phyloP scores from a whole-genome alignment of 2,113 vertebrate genomes.

The Nanorana parkeri region DNA sequence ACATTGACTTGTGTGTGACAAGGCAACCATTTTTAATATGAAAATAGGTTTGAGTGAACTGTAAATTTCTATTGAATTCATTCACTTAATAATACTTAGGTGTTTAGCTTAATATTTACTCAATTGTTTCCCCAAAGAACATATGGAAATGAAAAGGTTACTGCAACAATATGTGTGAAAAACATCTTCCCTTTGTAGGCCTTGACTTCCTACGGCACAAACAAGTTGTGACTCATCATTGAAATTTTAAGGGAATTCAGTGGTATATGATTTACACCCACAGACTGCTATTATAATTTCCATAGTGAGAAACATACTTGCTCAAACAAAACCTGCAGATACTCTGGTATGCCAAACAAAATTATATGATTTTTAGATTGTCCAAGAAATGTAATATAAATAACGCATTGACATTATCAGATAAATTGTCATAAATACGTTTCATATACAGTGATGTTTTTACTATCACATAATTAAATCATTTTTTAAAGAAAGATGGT shows the following conservation, averaged over 20 bases:
- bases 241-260: constrained; percentile 27
- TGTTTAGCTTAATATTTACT: too few species aligned
- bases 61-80: too few species aligned
- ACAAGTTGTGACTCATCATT: constrained; percentile 45
- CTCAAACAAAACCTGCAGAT: constrained; percentile 15
- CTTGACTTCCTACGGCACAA: constrained; percentile 40
- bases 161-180: constrained; percentile 12
- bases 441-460: constrained; percentile 4
- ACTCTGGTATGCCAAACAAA: constrained; percentile 15
- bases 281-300: constrained; percentile 52
- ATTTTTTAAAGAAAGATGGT: neutral
- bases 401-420: neutral
- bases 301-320: constrained; percentile 46
- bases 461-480: constrained; percentile 10
- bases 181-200: constrained; percentile 30
- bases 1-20: too few species aligned
- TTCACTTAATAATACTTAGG: too few species aligned
- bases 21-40: too few species aligned
- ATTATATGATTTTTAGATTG: constrained; percentile 44
- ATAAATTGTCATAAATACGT: neutral
- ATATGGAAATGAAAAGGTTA: neutral
- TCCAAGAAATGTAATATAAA: constrained; percentile 45
- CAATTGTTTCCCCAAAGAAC: neutral
- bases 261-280: constrained; percentile 55
- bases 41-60: too few species aligned